Base-by-base conservation (phyloP, 1,140 invertebrate species). In the Bradysia coprophila region DNA sequence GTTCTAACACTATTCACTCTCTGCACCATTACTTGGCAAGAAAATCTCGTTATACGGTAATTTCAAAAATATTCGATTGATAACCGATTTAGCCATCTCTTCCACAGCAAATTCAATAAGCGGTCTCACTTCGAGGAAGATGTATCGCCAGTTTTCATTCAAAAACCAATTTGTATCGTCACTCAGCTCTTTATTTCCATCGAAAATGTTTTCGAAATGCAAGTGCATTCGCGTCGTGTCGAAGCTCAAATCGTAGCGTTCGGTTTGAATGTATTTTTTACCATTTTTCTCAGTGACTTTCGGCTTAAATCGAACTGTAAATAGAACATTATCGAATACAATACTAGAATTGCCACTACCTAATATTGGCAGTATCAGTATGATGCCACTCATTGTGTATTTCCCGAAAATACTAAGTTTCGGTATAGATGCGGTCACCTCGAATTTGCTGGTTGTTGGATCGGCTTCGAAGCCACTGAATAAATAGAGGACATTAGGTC, bases 221-320 rank as follows among this genome's bases (percentile, higher is more conserved):
- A 34, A 15, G 32, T 34, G 4, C 13, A 34, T 13, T 34, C 32
- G 32, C 18, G 3, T 3, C 18, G 32, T 4, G 18, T 34, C 32
- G 32, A 34, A 34, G 18, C 18, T 16, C 3, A 34, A 16, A 6
- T 38, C 9, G 13, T 20, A 38, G 10, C 13, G 18, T 13, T 38
- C 36, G n/a, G 36, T 38, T 38, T 38, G 36, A 18, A 38, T 38
- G 13, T 38, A 38, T 18, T 38, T 2, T 38, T 38, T 38, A 20
- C 19, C 19, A 3, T 5, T 20, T 38, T 38, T 38, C 36, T 18
- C 36, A 9, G 18, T 19, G 2, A 38, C 36, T 18, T 38, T 16
- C 3, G 36, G 36, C 4, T 18, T 38, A 18, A 15, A 38, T 19
- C 21, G 18, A 4, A 38, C 19, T 5, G 21, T 20, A 15, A 38